These are phyloP conservation scores for Sprattus sprattus DNA, from an alignment of 2,113 vertebrate species.

Conservation along the genomic window DNA sequence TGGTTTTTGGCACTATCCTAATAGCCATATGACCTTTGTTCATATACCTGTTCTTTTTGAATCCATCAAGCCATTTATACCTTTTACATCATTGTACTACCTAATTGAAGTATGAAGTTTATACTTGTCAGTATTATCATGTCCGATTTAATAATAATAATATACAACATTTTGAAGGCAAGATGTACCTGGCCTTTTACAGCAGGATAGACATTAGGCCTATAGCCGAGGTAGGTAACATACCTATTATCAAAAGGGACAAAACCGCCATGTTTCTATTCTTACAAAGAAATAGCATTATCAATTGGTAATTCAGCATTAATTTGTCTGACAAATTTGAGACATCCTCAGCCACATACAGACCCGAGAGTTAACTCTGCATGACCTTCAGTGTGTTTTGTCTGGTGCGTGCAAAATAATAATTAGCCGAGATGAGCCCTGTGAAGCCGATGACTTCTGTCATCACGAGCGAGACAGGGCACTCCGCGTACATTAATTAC, in stretches of 20 bases:
- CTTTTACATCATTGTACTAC: too few species aligned
- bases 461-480: slow-evolving; percentile 22
- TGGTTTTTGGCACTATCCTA: background rate
- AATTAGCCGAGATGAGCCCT: slow-evolving; percentile 28
- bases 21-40: too few species aligned
- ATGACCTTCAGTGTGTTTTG: slow-evolving; percentile 34
- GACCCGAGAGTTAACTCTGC: slow-evolving; percentile 5
- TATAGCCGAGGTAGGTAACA: background rate
- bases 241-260: background rate
- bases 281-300: background rate
- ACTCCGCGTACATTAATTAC: slow-evolving; percentile 44
- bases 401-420: slow-evolving; percentile 37
- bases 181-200: background rate
- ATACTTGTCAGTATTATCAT: background rate
- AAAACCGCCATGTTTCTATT: background rate
- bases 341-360: slow-evolving; percentile 9
- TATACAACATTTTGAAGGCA: background rate
- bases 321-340: slow-evolving; percentile 28
- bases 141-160: background rate
- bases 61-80: too few species aligned
- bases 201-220: background rate
- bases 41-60: background rate
- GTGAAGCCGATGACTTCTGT: slow-evolving; percentile 42
- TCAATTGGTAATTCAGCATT: background rate
- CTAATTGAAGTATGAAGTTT: background rate